Evolutionary conservation across 2,888 invertebrate genomes (phyloP).

Genomic region (Meloe dianella): DNA sequence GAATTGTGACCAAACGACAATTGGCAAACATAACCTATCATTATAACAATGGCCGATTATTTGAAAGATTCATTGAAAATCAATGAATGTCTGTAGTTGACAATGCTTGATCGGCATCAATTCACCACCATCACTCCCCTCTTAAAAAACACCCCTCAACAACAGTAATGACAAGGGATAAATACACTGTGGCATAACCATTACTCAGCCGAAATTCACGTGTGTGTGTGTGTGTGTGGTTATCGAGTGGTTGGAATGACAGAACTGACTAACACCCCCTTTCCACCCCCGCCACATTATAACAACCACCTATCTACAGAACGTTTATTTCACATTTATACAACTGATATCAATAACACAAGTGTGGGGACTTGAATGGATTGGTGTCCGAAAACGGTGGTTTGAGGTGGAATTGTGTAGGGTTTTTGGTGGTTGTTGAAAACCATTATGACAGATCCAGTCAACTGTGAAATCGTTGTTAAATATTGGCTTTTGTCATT

Average conservation of each 20-base stretch:
- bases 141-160: not conserved
- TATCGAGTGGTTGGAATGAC: conserved; percentile 33
- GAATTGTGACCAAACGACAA: no score
- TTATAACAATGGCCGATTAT: no score
- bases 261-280: conserved; percentile 18
- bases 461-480: conserved; percentile 50
- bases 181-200: conserved; percentile 30
- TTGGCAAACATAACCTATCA: no score
- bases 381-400: not conserved
- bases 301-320: not conserved
- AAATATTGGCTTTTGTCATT: conserved; percentile 43
- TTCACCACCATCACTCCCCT: conserved; percentile 9
- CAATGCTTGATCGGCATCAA: conserved; percentile 30
- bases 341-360: conserved; percentile 48
- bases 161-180: conserved; percentile 32
- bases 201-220: conserved; percentile 32
- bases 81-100: conserved; percentile 25
- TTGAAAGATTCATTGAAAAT: conserved; percentile 25
- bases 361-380: conserved; percentile 34
- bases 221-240: no score
- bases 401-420: conserved; percentile 7
- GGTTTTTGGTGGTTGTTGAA: conserved; percentile 46
- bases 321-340: conserved; percentile 1
- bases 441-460: conserved; percentile 49
- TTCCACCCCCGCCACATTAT: not conserved